Evolutionary conservation across 2,113 vertebrate genomes (phyloP), one percentile per base, ranked within the genome.

Genomic region (Oryzias woworae): DNA sequence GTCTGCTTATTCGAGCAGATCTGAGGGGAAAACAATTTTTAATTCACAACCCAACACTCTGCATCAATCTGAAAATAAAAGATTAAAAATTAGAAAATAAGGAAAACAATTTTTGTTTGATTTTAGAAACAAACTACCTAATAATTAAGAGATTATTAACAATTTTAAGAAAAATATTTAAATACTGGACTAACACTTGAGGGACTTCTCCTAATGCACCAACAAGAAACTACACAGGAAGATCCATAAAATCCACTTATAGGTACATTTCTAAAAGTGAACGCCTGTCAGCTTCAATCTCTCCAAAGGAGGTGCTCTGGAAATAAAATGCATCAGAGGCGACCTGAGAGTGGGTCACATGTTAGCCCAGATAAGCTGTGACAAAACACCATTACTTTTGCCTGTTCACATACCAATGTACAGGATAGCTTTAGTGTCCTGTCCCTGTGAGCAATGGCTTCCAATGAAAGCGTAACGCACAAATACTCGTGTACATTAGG

Each of bases 221-320:
- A 79, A 73, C 85, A 71, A 58, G 64, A 80, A 88, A 86, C 82
- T 81, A 72, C 82, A 85, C 73, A 88, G 87, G 85, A 90, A 87
- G 80, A 85, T 67, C 70, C 73, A 89, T 91, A 85, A 91, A 88
- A 81, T 83, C 82, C 80, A 88, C 91, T 91, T 91, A 90, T 90
- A 88, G 89, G 83, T 92, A 91, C 92, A 93, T 94, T 93, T 94
- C 87, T 93, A 91, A 92, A 93, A 90, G 91, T 92, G 93, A 94
- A 92, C 90, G 91, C 91, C 92, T 95, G 93, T 95, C 94, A 87
- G 86, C 91, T 94, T 88, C 91, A 90, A 93, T 94, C 92, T 91
- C 81, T 90, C 90, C 88, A 61, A 88, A 89, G 45, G 89, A 92
- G 91, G 74, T 84, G 66, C 89, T 83, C 83, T 75, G 90, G 91